Evolutionary conservation across 2,113 vertebrate species (phyloP), one percentile per base, ranked within the genome.

Genomic region (Neolamprologus caudopunctatus): DNA sequence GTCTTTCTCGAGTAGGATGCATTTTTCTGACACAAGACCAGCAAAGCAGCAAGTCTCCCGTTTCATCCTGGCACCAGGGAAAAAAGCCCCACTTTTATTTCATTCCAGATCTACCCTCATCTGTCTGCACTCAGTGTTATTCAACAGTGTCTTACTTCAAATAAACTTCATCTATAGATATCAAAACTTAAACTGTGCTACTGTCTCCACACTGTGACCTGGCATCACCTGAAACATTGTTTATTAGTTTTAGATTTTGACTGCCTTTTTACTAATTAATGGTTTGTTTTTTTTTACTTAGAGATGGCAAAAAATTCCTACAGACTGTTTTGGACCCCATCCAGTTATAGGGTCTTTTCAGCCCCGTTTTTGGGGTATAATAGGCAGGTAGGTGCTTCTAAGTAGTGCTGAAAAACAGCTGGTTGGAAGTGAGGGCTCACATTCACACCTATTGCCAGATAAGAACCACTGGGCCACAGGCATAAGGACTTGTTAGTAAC

Each of bases 101-200:
- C 54, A 78, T 84, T 85, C 71, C 51, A 88, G 58, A 37, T 73
- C 19, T 7, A 47, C 3, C 55, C 16, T 81, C 84, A 12, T 50
- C 33, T 83, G 68, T 28, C 31, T 45, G 45, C 21, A 81, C 47
- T 31, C 54, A 7, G 53, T 47, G 84, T 42, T 37, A 84, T 88
- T 81, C 88, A 85, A 91, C 88, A 87, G 68, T 45, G 68, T 84
- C 91, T 54, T 6, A 6, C 28, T 83, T 54, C 8, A 84, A 89
- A 91, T 92, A 89, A 85, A 90, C 90, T 24, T 80, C 17, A 82
- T 82, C 61, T 66, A 87, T 88, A 78, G 51, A 51, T 31, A 31
- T 16, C 45, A 79, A 71, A 26, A 26, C 53, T 45, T 51, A 55
- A 90, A 73, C 50, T 37, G 17, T 82, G 85, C 84, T 88, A 45